Evolutionary conservation across 2,113 vertebrate genomes (phyloP), one percentile per base, ranked within the genome.

Genomic region (Alethe castanea): DNA sequence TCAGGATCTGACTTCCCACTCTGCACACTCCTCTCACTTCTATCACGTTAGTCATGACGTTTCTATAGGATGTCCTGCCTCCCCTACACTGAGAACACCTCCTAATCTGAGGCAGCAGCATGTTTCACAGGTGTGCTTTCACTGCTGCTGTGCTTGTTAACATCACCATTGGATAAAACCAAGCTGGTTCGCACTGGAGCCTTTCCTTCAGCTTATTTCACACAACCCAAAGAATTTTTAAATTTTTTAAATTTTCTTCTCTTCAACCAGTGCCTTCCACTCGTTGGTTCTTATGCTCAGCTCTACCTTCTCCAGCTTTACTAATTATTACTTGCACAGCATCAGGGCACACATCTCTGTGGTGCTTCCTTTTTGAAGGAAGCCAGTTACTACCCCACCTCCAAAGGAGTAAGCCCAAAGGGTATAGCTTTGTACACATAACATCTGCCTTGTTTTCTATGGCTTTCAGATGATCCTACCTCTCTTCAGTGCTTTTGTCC

Each of bases 311-410:
- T 81, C 48, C 54, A 72, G 62, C 28, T 67, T 64, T 62, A 45
- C 44, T 52, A 71, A 47, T 66, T 66, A 62, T 81, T 84, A 52
- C 47, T 54, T 4, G 5, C 4, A 25, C 11, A 36, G 66, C 50
- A 80, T 26, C 31, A 78, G n/a, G 25, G 19, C n/a, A 72, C 26
- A 40, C 0, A 0, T 36, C 48, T 76, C 61, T 61, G 22, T 2
- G 3, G 45, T 33, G 59, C 54, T 62, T 65, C 14, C n/a, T 65
- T 86, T 60, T 24, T 22, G 50, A 40, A 62, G 31, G 23, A 65
- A 45, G 77, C 45, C 45, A 25, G 35, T 65, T 44, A 74, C 7
- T 20, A 26, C 6, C 7, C 33, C 22, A 18, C 48, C 31, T 8
- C 29, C 67, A 70, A 57, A 56, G 54, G 38, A 28, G 7, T 52